Conservation (phyloP, 2,888 invertebrate genomes). For the Schizaphis graminum region DNA sequence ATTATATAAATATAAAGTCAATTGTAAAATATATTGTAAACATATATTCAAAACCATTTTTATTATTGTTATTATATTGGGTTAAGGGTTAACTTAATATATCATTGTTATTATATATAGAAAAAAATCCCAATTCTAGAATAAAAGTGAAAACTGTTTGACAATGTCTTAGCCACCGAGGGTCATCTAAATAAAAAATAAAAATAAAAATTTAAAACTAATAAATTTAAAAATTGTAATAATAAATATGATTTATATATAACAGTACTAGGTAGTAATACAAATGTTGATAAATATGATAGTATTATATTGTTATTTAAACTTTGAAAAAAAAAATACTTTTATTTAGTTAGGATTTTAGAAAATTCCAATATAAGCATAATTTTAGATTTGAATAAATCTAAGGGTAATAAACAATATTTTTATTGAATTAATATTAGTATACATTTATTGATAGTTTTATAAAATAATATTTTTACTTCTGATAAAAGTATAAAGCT, state of each 20-base stretch:
- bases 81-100: background rate
- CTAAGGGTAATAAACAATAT: constrained; percentile 10
- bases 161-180: background rate
- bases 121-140: background rate
- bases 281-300: background rate
- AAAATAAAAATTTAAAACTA: background rate
- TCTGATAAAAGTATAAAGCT: background rate
- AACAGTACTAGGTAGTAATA: background rate
- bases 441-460: background rate
- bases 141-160: background rate
- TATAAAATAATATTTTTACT: background rate
- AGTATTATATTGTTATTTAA: background rate
- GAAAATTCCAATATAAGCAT: background rate
- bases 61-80: background rate
- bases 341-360: constrained; percentile 15
- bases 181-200: background rate
- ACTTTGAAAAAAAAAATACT: background rate
- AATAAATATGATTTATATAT: background rate
- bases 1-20: background rate
- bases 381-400: background rate
- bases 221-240: background rate
- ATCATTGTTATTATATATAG: background rate
- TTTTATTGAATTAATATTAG: constrained; percentile 1
- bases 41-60: background rate
- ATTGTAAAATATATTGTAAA: background rate